These are phyloP conservation scores for Myiozetetes cayanensis DNA, from an alignment of 2,113 vertebrate genomes.

Conservation along the genomic window DNA sequence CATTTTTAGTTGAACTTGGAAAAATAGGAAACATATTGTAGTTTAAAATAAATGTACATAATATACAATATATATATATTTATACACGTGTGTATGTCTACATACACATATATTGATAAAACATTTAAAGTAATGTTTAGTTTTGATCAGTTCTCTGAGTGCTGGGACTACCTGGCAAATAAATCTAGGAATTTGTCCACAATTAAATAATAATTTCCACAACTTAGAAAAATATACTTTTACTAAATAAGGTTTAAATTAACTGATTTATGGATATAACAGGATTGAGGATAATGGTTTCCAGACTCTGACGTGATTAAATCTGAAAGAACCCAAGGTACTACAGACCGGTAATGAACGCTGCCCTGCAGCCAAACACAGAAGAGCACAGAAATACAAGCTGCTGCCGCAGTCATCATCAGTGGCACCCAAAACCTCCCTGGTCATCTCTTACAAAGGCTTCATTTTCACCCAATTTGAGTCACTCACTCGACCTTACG, in stretches of 20 bases:
- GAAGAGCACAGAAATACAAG: background rate
- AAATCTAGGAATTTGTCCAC: constrained; percentile 68
- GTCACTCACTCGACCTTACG: rapidly evolving
- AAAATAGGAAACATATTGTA: constrained; percentile 77
- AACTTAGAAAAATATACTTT: constrained; percentile 82
- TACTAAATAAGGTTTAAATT: constrained; percentile 71
- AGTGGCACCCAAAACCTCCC: background rate
- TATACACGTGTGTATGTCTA: constrained; percentile 65
- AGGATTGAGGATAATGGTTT: background rate
- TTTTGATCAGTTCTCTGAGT: constrained; percentile 65
- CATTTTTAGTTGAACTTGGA: constrained; percentile 69
- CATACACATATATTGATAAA: constrained; percentile 60
- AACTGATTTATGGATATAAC: constrained; percentile 35
- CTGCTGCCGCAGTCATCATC: background rate
- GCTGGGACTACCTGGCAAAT: constrained; percentile 67
- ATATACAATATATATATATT: constrained; percentile 79
- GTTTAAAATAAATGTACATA: constrained; percentile 81
- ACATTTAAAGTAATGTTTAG: constrained; percentile 70
- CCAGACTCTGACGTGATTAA: background rate
- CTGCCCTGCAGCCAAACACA: constrained; percentile 5
- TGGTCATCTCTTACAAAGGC: background rate
- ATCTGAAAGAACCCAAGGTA: background rate
- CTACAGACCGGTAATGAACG: rapidly evolving
- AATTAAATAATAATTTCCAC: constrained; percentile 70
- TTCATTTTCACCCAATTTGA: background rate